Conservation (phyloP, 2,113 vertebrate genomes). For the Heteronetta atricapilla region DNA sequence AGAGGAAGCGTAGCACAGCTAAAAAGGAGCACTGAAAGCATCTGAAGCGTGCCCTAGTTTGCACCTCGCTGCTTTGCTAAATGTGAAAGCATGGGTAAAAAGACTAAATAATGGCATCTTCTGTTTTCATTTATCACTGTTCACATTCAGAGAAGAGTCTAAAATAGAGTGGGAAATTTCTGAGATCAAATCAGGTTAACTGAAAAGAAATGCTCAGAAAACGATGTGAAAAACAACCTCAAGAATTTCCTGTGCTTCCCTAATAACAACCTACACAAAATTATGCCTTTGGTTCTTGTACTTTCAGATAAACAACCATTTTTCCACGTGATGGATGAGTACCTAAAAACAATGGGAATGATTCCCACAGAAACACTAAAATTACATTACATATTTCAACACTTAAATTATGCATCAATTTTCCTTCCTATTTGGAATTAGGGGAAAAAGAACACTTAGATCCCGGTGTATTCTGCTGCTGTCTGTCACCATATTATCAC, state of each 20-base stretch:
- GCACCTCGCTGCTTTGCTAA: slow-evolving; percentile 10
- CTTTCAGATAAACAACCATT: neutral
- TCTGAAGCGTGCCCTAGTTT: neutral
- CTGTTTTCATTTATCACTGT: neutral
- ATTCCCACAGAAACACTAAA: neutral
- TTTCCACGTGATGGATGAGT: neutral
- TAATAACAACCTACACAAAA: neutral
- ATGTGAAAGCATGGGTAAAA: slow-evolving; percentile 19
- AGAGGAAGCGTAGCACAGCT: neutral
- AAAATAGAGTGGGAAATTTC: neutral
- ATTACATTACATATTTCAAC: neutral
- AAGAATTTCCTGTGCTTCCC: neutral
- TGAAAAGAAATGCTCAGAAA: neutral
- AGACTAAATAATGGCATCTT: neutral
- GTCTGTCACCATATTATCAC: neutral
- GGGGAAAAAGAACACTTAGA: neutral
- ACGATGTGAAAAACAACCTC: neutral
- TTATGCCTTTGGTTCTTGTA: neutral
- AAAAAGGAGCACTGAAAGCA: neutral
- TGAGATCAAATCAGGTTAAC: neutral
- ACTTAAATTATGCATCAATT: neutral
- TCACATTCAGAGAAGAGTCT: neutral
- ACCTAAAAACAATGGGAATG: neutral
- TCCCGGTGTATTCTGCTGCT: neutral
- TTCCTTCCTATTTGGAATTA: neutral